Evolutionary conservation across 2,797 vertebrate species (phyloP).

Genomic region (Enteromius thamalakanensis): DNA sequence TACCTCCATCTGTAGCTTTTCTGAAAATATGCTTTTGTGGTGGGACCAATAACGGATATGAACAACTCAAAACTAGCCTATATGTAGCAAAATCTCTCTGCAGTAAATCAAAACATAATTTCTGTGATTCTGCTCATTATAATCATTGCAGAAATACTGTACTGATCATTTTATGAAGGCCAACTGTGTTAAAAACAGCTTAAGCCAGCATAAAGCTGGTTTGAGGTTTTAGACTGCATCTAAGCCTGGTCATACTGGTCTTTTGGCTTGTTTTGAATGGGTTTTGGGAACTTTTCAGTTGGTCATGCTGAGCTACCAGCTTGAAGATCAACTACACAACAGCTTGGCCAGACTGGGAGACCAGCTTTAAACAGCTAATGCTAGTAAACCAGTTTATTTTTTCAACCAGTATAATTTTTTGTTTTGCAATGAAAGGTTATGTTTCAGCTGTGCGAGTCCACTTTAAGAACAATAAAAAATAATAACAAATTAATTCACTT

Average conservation of each 20-base stretch:
- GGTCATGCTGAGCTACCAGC: conserved; percentile 9
- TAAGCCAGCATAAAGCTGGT: background rate
- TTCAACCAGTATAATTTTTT: background rate
- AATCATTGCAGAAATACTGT: background rate
- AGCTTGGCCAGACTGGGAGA: conserved; percentile 14
- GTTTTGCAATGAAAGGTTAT: background rate
- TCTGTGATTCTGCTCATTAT: background rate
- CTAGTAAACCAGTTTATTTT: conserved; percentile 2
- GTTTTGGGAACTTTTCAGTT: background rate
- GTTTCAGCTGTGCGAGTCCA: background rate
- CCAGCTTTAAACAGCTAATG: background rate
- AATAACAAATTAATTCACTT: background rate
- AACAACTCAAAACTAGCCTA: background rate
- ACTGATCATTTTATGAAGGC: background rate
- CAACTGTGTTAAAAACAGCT: background rate
- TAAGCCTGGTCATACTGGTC: background rate
- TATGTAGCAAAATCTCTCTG: background rate
- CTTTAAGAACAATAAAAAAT: background rate
- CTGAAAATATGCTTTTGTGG: background rate
- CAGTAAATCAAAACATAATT: background rate
- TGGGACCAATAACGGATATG: background rate
- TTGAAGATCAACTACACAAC: conserved; percentile 1
- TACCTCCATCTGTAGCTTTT: background rate
- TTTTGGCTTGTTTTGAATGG: background rate
- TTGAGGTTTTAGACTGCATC: background rate